Evolutionary conservation across 2,888 invertebrate genomes (phyloP), one percentile per base, ranked within the genome.

Genomic region (Machimus rusticus): DNA sequence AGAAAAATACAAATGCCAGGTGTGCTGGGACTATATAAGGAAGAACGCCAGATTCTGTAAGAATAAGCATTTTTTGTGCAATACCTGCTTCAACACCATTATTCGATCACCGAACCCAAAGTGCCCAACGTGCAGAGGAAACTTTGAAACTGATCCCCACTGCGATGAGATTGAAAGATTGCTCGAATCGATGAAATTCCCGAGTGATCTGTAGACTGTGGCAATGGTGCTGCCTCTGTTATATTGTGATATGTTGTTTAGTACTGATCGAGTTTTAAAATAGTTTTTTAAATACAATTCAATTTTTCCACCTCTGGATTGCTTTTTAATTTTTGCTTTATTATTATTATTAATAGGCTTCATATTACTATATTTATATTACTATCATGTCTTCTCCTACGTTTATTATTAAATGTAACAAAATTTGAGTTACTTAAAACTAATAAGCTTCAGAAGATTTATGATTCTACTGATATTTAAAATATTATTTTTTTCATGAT

Each of bases 11-110:
- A 82, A 28, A 5, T 82, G 82, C 37, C 34, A 9, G 1, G 51
- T 82, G 1, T 82, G 82, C 12, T 39, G 31, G 82, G 82, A 82
- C 4, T 82, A 57, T 19, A 82, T 82, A 1, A 55, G 14, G 19
- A 37, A 37, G 14, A n/a, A 82, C n/a, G 82, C 82, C 19, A 57
- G 82, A 66, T 82, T 82, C 5, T 82, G 82, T 37, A 57, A 82
- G 19, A 82, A 82, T 37, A 66, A 37, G 0, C 82, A 82, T 66
- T 57, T 66, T 37, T 28, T 82, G 37, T 82, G 82, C 34, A 66
- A 82, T 82, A 37, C 23, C 12, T 82, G 82, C 19, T 82, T 55
- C 14, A 23, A 8, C n/a, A 55, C 9, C 5, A 55, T 82, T 0
- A 57, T 82, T 8, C 9, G 12, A 8, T n/a, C 19, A 8, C 0